Evolutionary conservation across 2,113 vertebrate species (phyloP).

Genomic region (Silurus meridionalis): DNA sequence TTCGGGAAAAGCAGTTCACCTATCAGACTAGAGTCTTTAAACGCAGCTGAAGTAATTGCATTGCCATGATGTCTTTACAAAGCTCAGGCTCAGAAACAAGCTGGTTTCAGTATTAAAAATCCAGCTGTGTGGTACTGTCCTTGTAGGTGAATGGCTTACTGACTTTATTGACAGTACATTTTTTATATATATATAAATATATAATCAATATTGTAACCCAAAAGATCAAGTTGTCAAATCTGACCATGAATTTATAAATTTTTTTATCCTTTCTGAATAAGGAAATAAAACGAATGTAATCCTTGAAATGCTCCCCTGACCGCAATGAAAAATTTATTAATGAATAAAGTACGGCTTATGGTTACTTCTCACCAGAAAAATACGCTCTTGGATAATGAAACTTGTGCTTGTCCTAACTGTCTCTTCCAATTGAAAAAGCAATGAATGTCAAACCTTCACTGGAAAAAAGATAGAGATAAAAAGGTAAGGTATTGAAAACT

Average conservation of each 20-base stretch:
- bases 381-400: conserved; percentile 46
- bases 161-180: neutral
- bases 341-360: conserved; percentile 35
- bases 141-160: neutral
- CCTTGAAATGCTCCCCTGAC: neutral
- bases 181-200: neutral
- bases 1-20: neutral
- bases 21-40: neutral
- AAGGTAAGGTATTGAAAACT: neutral
- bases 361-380: conserved; percentile 51
- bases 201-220: neutral
- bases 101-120: neutral
- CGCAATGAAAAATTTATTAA: conserved; percentile 28
- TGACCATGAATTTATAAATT: neutral
- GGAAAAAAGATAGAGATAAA: conserved; percentile 56
- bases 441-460: conserved; percentile 65
- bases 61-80: neutral
- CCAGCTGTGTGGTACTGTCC: neutral
- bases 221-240: neutral
- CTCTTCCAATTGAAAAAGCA: conserved; percentile 61
- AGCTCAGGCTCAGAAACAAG: neutral
- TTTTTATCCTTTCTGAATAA: neutral
- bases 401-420: conserved; percentile 64
- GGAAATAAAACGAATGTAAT: neutral
- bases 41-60: neutral